Conservation (phyloP, 2,888 invertebrate species). For the Odontocolon sp. region DNA sequence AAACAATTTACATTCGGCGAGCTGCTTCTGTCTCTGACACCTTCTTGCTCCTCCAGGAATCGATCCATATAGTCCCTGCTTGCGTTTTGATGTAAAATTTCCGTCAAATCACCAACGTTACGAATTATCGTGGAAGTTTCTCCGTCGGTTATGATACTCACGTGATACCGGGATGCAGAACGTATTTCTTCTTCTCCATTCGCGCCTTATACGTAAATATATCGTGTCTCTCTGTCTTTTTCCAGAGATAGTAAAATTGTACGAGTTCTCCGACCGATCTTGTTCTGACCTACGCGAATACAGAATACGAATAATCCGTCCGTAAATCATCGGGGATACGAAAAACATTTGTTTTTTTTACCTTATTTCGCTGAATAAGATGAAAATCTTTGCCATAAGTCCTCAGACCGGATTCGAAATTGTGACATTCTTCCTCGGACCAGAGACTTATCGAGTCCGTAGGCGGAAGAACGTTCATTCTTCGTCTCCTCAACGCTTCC, state of each 20-base stretch:
- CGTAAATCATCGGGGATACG: neutral
- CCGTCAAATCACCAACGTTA: slow-evolving; percentile 53
- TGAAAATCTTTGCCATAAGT: slow-evolving; percentile 98
- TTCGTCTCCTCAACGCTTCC: slow-evolving; percentile 92
- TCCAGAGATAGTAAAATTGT: slow-evolving; percentile 98
- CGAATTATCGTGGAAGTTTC: neutral
- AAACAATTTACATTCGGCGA: slow-evolving; percentile 86
- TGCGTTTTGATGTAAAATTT: slow-evolving; percentile 67
- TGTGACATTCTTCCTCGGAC: slow-evolving; percentile 98
- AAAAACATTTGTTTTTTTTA: slow-evolving; percentile 67
- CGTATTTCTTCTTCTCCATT: slow-evolving; percentile 95
- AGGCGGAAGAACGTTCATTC: slow-evolving; percentile 87
- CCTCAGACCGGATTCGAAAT: slow-evolving; percentile 97
- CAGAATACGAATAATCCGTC: neutral
- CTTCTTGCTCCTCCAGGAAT: slow-evolving; percentile 93
- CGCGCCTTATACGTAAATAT: slow-evolving; percentile 93
- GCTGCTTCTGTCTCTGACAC: slow-evolving; percentile 85
- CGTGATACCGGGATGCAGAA: slow-evolving; percentile 94
- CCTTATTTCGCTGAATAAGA: slow-evolving; percentile 95
- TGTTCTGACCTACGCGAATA: slow-evolving; percentile 87
- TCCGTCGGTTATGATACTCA: slow-evolving; percentile 79
- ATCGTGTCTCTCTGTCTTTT: slow-evolving; percentile 98
- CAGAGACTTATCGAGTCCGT: slow-evolving; percentile 92
- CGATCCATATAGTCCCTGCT: slow-evolving; percentile 94
- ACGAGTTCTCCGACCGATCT: slow-evolving; percentile 98